phyloP scores from a whole-genome alignment of 2,888 invertebrate species.

The Tribolium freemani region DNA sequence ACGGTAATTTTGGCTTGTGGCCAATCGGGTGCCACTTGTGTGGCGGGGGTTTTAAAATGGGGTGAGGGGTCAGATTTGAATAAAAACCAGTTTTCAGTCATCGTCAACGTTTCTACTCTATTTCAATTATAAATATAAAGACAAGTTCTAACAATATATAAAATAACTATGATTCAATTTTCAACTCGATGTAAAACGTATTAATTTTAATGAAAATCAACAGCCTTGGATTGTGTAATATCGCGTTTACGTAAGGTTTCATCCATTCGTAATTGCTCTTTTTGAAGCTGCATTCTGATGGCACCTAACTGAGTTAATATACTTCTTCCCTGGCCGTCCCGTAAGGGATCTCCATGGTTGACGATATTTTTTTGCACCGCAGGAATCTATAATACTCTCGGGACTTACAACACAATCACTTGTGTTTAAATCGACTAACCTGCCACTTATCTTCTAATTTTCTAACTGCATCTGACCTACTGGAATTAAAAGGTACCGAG shows the following conservation, averaged over 20 bases:
- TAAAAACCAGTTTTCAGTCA: slow-evolving; percentile 26
- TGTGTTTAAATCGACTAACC: slow-evolving; percentile 58
- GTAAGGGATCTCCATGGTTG: slow-evolving; percentile 64
- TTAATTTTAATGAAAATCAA: slow-evolving; percentile 62
- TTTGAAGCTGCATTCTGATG: slow-evolving; percentile 76
- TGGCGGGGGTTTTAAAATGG: neutral
- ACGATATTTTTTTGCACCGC: slow-evolving; percentile 76
- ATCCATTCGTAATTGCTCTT: slow-evolving; percentile 76
- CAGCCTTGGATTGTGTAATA: slow-evolving; percentile 66
- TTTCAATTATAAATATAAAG: slow-evolving; percentile 63
- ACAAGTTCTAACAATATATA: slow-evolving; percentile 63
- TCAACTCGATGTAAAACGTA: slow-evolving; percentile 59
- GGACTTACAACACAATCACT: neutral
- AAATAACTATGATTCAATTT: slow-evolving; percentile 59
- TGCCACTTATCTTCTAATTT: slow-evolving; percentile 71
- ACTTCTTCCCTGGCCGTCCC: slow-evolving; percentile 69
- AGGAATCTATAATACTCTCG: slow-evolving; percentile 69
- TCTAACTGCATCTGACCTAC: slow-evolving; percentile 61
- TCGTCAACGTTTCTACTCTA: slow-evolving; percentile 49
- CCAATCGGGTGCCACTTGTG: neutral
- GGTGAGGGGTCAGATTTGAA: neutral
- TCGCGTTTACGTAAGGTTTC: slow-evolving; percentile 65
- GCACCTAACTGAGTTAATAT: slow-evolving; percentile 79
- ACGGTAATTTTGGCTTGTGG: neutral
- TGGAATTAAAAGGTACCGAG: slow-evolving; percentile 64